Conservation (phyloP, 2,797 vertebrate species). For the Sylvilagus floridanus region DNA sequence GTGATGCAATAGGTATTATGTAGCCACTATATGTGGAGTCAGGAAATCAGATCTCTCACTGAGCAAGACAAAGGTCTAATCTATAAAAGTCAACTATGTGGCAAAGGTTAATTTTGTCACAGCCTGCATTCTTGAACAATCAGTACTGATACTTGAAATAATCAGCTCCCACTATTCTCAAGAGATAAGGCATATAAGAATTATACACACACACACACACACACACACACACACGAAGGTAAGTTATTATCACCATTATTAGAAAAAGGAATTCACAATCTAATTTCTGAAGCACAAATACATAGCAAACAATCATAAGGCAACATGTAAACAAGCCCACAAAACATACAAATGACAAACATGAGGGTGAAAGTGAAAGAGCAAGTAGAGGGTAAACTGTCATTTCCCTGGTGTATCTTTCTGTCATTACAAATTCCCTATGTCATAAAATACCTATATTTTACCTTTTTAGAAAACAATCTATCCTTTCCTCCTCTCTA, state of each 20-base stretch:
- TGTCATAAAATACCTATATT: background rate
- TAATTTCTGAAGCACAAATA: background rate
- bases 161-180: background rate
- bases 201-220: background rate
- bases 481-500: background rate
- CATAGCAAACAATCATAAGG: background rate
- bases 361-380: background rate
- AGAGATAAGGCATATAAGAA: background rate
- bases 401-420: background rate
- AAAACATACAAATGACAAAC: background rate
- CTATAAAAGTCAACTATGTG: background rate
- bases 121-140: background rate
- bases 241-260: background rate
- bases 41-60: background rate
- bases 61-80: background rate
- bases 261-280: background rate
- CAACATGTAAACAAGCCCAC: background rate
- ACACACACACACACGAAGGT: no score
- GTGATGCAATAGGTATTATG: background rate
- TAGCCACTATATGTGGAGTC: background rate
- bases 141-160: background rate
- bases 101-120: background rate
- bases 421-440: background rate
- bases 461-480: background rate
- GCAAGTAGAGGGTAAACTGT: background rate